These are phyloP conservation scores for Nowickia ferox DNA, from an alignment of 2,888 invertebrate genomes.

Conservation along the genomic window DNA sequence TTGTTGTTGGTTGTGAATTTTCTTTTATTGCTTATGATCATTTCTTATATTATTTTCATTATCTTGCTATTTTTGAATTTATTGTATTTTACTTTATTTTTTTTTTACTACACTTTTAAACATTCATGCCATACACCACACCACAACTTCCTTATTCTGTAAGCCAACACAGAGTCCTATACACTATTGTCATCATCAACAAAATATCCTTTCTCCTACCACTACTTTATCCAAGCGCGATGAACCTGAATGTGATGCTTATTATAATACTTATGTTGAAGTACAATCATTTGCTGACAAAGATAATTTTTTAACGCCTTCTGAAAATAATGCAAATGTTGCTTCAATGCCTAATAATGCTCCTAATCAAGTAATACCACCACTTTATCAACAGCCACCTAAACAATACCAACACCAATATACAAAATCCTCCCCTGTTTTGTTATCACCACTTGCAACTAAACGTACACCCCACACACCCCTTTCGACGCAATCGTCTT, in stretches of 20 bases:
- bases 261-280: slow-evolving; percentile 79
- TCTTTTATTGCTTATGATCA: slow-evolving; percentile 24
- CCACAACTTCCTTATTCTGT: slow-evolving; percentile 1
- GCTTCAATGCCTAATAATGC: slow-evolving; percentile 71
- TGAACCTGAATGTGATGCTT: slow-evolving; percentile 76
- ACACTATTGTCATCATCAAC: slow-evolving; percentile 59
- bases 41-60: slow-evolving; percentile 65
- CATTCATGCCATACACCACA: slow-evolving; percentile 44
- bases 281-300: slow-evolving; percentile 73
- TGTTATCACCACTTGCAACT: slow-evolving; percentile 72
- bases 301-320: slow-evolving; percentile 77
- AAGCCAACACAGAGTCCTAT: slow-evolving; percentile 64
- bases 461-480: slow-evolving; percentile 67
- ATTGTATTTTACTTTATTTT: slow-evolving; percentile 30
- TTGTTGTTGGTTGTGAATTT: background rate
- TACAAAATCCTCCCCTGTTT: slow-evolving; percentile 70
- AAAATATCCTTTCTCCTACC: slow-evolving; percentile 70
- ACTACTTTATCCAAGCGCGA: slow-evolving; percentile 73
- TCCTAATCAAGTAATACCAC: slow-evolving; percentile 66
- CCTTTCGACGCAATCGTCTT: slow-evolving; percentile 34
- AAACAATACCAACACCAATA: slow-evolving; percentile 68
- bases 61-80: slow-evolving; percentile 39
- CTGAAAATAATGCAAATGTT: slow-evolving; percentile 77
- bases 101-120: slow-evolving; percentile 43
- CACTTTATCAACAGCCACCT: slow-evolving; percentile 69